Percentiles rank a stretch among this genome's conserved stretches.
Evolutionary conservation across 1,140 invertebrate genomes (phyloP).

Genomic region (Scylla paramamosain): DNA sequence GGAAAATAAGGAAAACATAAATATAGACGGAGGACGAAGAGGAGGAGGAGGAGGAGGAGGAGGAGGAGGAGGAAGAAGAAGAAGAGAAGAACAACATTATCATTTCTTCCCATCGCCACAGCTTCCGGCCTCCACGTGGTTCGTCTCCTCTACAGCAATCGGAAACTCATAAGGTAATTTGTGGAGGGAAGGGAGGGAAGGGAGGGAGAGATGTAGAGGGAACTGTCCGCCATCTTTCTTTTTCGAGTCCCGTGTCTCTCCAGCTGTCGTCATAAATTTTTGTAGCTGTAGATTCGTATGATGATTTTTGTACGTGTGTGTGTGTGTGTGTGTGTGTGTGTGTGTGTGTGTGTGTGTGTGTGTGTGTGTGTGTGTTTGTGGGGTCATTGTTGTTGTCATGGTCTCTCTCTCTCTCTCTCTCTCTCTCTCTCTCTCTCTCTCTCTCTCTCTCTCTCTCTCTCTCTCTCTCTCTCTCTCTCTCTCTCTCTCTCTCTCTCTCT

Average conservation of each 20-base stretch:
- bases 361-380: not conserved
- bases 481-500: not conserved
- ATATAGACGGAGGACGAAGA: too few relatives aligned
- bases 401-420: conserved; percentile 51
- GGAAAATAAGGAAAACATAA: too few relatives aligned
- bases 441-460: not conserved
- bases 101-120: not conserved
- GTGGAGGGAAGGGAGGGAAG: not conserved
- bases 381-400: too few relatives aligned
- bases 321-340: too few relatives aligned
- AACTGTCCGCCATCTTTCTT: not conserved
- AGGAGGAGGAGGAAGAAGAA: too few relatives aligned
- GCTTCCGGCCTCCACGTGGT: not conserved
- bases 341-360: not conserved
- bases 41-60: too few relatives aligned
- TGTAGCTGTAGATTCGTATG: not conserved
- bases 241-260: not conserved
- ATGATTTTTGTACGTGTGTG: not conserved
- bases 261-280: not conserved
- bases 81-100: not conserved
- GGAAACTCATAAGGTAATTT: conserved; percentile 60
- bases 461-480: not conserved
- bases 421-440: not conserved
- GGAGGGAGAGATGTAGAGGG: not conserved
- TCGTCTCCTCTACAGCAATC: conserved; percentile 27